Evolutionary conservation across 2,888 invertebrate genomes (phyloP).

Genomic region (Anoncus sp.): DNA sequence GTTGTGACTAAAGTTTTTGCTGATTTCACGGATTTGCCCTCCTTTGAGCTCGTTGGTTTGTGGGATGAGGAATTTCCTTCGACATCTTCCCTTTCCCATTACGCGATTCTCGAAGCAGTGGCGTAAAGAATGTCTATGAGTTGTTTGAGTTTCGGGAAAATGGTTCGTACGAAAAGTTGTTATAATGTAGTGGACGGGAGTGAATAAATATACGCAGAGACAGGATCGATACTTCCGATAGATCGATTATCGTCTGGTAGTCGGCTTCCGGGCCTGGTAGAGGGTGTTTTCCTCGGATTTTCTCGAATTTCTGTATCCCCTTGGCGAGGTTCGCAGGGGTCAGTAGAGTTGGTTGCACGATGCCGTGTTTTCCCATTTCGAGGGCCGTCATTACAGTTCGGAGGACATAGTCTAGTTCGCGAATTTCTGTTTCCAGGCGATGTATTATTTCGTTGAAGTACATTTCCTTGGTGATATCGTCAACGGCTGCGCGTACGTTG

Average conservation of each 20-base stretch:
- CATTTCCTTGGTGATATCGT: not conserved
- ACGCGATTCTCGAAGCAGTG: no score
- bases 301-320: constrained; percentile 1
- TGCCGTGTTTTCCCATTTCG: constrained; percentile 14
- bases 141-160: no score
- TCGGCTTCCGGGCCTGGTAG: not conserved
- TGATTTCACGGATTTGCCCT: no score
- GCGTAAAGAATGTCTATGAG: no score
- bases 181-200: no score
- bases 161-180: no score
- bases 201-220: no score
- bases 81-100: no score
- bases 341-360: constrained; percentile 15
- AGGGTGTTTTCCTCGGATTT: not conserved
- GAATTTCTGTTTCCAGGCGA: constrained; percentile 13
- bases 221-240: constrained; percentile 14
- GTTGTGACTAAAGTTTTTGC: no score
- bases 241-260: constrained; percentile 25
- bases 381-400: constrained; percentile 21
- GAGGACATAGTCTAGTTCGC: constrained; percentile 12
- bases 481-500: not conserved
- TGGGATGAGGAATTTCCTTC: no score
- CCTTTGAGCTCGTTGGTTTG: no score
- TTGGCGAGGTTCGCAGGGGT: constrained; percentile 6
- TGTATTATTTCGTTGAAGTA: constrained; percentile 12